phyloP scores from a whole-genome alignment of 2,797 vertebrate genomes.

The Tiaroga cobitis region DNA sequence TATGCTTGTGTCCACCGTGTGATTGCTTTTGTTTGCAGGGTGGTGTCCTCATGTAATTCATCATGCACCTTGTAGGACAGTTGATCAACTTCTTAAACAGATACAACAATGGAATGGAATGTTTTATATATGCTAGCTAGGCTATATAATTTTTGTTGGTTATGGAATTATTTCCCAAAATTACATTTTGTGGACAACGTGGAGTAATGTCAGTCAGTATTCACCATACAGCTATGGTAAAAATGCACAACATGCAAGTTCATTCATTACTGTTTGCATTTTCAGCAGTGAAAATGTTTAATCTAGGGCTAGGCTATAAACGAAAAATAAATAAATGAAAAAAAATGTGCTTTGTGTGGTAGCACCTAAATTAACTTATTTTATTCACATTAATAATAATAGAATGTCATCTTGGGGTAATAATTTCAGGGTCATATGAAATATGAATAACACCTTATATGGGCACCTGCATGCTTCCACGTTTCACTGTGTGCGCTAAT shows the following conservation, averaged over 20 bases:
- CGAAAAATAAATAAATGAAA: not conserved
- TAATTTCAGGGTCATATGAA: not conserved
- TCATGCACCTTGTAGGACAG: constrained; percentile 29
- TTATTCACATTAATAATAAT: not conserved
- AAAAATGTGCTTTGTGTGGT: not conserved
- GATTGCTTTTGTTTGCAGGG: constrained; percentile 45
- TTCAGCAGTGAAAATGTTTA: not conserved
- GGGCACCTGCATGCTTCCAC: not conserved
- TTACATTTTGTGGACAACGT: not conserved
- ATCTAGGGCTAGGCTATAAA: no score
- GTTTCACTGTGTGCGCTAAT: not conserved
- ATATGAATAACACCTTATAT: not conserved
- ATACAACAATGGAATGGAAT: not conserved
- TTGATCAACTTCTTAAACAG: constrained; percentile 24
- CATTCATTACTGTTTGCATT: not conserved
- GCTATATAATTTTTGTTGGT: not conserved
- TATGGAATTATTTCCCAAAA: not conserved
- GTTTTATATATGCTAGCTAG: not conserved
- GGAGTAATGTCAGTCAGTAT: not conserved
- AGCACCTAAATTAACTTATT: not conserved
- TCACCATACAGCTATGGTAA: not conserved
- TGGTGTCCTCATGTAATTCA: constrained; percentile 54
- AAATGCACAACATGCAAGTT: not conserved
- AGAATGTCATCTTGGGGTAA: not conserved
- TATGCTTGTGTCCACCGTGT: constrained; percentile 48